Evolutionary conservation across 2,888 invertebrate species (phyloP), one percentile per base, ranked within the genome.

Genomic region (Autographa pulchrina): DNA sequence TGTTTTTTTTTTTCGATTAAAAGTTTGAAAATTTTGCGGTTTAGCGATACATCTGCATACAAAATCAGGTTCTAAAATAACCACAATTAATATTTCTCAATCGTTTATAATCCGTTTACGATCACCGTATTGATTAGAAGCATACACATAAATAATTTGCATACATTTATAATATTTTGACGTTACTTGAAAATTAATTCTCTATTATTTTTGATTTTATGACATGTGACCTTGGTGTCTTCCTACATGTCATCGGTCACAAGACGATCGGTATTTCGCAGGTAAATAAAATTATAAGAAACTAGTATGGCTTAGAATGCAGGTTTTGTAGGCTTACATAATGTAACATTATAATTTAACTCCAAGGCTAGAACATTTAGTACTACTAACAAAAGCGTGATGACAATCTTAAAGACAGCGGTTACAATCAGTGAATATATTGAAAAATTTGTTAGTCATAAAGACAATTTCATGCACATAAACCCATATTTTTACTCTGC

Each of bases 231-330:
- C 67, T 74, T 18, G 13, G 25, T 18, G 54, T 35, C 41, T 43
- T 68, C 32, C 35, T 62, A 41, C 56, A 59, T 43, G 74, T 38
- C 52, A 74, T 74, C 69, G 66, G 38, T 77, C 60, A 64, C 38
- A 25, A 48, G 13, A 62, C 54, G 18, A 59, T 59, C 25, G 18
- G 35, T 65, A 41, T 56, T 65, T 38, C 11, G 48, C 48, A 56
- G 16, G 35, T 67, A 31, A 58, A 48, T 56, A 58, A 52, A 6
- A 52, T 16, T 38, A 0, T 14, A n/a, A 58, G 11, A 20, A 31
- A 52, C 48, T 11, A 0, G 25, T 20, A 48, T 48, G 5, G 48
- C n/a, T n/a, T n/a, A 48, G 48, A 48, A n/a, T 48, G 54, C 20
- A 54, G 20, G 20, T 20, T 54, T 43, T 38, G 7, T 48, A 48